Evolutionary conservation across 1,140 invertebrate species (phyloP), one percentile per base, ranked within the genome.

Genomic region (Teleopsis dalmanni): DNA sequence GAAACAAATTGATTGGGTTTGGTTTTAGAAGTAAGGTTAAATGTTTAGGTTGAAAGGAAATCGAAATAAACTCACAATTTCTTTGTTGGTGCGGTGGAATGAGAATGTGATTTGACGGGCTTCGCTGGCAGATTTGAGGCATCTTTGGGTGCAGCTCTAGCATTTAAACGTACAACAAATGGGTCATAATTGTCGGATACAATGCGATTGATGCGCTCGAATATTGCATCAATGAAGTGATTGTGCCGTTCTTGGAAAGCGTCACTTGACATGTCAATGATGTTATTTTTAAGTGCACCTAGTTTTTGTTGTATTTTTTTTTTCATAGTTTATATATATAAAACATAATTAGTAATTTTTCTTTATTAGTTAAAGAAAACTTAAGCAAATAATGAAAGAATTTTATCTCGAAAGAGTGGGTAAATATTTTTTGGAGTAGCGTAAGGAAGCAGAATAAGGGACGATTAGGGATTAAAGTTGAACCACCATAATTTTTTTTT

Each of bases 181-280:
- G 87, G 87, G 65, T 90, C 86, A 61, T 88, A 90, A 36, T 83
- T 86, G 36, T 79, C 76, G 10, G 80, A 75, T 37, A 90, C 69
- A 38, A 88, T 84, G 54, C 81, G 80, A 68, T 89, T 89, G 62
- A 90, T 87, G 50, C 84, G 78, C 22, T 78, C 80, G 35, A 89
- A 75, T 53, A 88, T 86, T 53, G 79, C 85, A 65, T 90, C 87
- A 27, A 89, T 82, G 62, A 87, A 89, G 54, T 80, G 79, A 71
- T 90, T 90, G 72, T 89, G 65, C 3, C 65, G 64, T 34, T 60
- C 60, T 45, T 68, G 65, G 56, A 67, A 68, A 23, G 60, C 65
- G 47, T 68, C 65, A 49, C 55, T 58, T n/a, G 60, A 58, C 65
- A 68, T 68, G 42, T 68, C 65, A 48, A 68, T 68, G 53, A 68